Percentiles rank a stretch among this genome's conserved stretches.
Conservation (phyloP, 1,140 invertebrate genomes). For the Drosophila ogumai region DNA sequence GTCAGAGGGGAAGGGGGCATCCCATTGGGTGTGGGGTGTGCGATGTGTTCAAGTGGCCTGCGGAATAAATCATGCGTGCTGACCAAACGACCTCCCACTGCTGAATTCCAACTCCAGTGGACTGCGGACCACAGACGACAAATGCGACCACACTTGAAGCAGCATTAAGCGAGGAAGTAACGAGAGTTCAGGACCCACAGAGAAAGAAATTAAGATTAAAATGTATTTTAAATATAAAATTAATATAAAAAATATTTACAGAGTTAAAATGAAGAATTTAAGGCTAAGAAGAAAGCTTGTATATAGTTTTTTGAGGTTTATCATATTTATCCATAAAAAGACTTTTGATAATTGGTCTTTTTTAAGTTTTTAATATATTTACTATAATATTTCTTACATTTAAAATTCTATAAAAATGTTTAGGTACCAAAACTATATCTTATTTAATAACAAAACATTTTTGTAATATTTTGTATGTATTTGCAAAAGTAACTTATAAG, state of each 20-base stretch:
- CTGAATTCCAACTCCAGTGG: slow-evolving; percentile 18
- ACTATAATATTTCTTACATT: too few species aligned
- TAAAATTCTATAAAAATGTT: background rate
- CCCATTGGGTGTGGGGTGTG: background rate
- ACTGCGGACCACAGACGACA: slow-evolving; percentile 21
- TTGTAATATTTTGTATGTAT: too few species aligned
- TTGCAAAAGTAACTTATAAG: background rate
- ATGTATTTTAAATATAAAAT: background rate
- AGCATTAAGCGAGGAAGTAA: slow-evolving; percentile 49
- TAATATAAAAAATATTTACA: background rate
- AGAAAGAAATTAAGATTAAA: background rate
- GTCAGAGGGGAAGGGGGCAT: background rate
- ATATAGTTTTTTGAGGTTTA: background rate
- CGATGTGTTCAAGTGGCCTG: slow-evolving; percentile 38
- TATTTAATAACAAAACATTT: too few species aligned
- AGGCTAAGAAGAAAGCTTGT: too few species aligned
- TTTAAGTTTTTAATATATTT: background rate
- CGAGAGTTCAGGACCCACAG: slow-evolving; percentile 20
- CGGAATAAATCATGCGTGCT: slow-evolving; percentile 56
- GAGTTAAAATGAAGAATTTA: too few species aligned
- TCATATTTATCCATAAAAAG: background rate
- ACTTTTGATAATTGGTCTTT: background rate
- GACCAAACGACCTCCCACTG: slow-evolving; percentile 71
- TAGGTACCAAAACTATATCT: background rate
- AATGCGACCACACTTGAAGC: slow-evolving; percentile 67